Evolutionary conservation across 2,113 vertebrate species (phyloP).

Genomic region (Oxyruncus cristatus): DNA sequence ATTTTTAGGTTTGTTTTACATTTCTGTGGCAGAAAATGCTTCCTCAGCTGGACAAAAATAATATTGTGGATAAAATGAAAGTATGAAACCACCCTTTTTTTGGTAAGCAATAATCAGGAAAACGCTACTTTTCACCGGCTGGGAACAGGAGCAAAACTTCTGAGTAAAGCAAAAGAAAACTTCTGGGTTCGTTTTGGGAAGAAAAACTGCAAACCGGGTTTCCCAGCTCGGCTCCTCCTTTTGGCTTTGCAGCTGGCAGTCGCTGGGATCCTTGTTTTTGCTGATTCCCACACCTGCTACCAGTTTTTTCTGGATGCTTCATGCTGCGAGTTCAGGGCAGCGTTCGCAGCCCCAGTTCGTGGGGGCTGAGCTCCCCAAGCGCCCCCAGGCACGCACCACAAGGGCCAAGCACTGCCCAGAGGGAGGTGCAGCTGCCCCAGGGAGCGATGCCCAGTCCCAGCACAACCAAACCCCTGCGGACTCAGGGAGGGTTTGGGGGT

Average conservation of each 20-base stretch:
- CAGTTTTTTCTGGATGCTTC: not conserved
- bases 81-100: not conserved
- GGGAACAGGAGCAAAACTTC: not conserved
- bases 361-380: not conserved
- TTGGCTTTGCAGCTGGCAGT: not conserved
- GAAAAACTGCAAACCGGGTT: not conserved
- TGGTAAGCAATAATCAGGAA: not conserved
- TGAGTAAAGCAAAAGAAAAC: not conserved
- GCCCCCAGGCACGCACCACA: fast-evolving
- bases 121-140: not conserved
- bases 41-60: not conserved
- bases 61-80: not conserved
- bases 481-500: fast-evolving
- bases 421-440: not conserved
- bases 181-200: not conserved
- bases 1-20: not conserved
- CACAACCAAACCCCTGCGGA: not conserved
- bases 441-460: not conserved
- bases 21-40: not conserved
- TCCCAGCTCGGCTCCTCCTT: fast-evolving
- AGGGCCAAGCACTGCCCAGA: fast-evolving
- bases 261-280: fast-evolving
- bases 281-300: not conserved
- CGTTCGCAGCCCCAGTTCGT: not conserved
- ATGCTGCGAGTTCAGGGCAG: fast-evolving